Percentiles rank a stretch among this genome's conserved stretches.
Conservation (phyloP, 2,113 vertebrate genomes). For the Hassar affinis region DNA sequence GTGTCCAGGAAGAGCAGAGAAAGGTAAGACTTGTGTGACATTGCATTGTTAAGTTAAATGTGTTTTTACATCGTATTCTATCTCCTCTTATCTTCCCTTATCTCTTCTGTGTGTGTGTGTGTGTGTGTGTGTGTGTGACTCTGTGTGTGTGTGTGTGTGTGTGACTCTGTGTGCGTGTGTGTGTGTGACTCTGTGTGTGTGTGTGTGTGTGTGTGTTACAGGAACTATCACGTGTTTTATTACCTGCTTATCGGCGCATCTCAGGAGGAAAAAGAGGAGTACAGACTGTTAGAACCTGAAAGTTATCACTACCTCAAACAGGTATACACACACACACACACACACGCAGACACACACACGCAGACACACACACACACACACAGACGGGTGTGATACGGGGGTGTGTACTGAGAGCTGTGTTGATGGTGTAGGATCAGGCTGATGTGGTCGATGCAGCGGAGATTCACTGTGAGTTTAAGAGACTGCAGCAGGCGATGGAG, state of each 20-base stretch:
- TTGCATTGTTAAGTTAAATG: not conserved
- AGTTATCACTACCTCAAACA: conserved; percentile 97
- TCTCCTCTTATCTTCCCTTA: no score
- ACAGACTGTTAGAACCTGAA: conserved; percentile 83
- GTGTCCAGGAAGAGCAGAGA: conserved; percentile 87
- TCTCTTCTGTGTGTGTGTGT: not conserved
- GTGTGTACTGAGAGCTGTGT: not conserved
- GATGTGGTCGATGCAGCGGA: conserved; percentile 82
- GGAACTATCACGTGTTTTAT: conserved; percentile 98
- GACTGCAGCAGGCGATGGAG: conserved; percentile 96
- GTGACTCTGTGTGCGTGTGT: not conserved
- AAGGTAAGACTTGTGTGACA: no score
- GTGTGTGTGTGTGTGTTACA: conserved; percentile 53
- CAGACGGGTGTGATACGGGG: not conserved
- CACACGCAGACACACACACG: not conserved
- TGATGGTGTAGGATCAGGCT: conserved; percentile 76
- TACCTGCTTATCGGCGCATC: conserved; percentile 87
- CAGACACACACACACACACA: not conserved
- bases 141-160: not conserved
- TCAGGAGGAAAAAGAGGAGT: conserved; percentile 83
- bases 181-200: conserved; percentile 8
- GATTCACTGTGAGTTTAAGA: conserved; percentile 83
- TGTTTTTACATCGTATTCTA: not conserved
- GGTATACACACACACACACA: conserved; percentile 64
- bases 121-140: conserved; percentile 10